Base-by-base conservation (phyloP, 2,888 invertebrate species). In the Chironomus riparius region DNA sequence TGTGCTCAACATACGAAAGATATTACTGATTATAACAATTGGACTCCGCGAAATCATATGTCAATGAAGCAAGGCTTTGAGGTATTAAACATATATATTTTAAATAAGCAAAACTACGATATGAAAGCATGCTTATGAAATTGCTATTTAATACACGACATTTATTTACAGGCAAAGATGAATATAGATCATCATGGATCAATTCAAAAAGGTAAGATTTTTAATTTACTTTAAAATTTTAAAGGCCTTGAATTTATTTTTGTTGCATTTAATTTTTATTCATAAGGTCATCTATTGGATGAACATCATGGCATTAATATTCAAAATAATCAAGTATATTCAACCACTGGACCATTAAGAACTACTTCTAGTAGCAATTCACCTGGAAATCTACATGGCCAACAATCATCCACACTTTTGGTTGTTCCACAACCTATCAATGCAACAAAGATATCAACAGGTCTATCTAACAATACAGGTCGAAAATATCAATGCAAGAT, bases 401-500 rank as follows among this genome's bases (percentile, higher is more conserved):
- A 86, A 79, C 86, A 86, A 77, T 87, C 88, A 79, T 87, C 88
- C 76, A 88, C 91, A 71, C 87, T 95, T 80, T 87, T 95, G 79
- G 94, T 95, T 78, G 95, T 95, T 15, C 95, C 95, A 4, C 95
- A 95, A 81, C 95, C 95, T 18, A 88, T 93, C 77, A 91, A 92
- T 83, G 92, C 89, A 77, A 87, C 87, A 76, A 88, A 88, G 82
- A 87, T 88, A 82, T 85, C 85, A 77, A 83, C 85, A 76, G 84
- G 85, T 21, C 80, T 81, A 4, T 80, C 81, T 5, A 82, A 82
- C 70, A 82, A 82, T 74, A 76, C 80, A n/a, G 84, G 85, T 71
- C 80, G 95, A 83, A 96, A 95, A 86, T 96, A 95, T 86, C 94
- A 94, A 84, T 95, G 95, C 89, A 96, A 96, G 86, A 96, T 96